Evolutionary conservation across 35 echinoderm and acorn worm genomes (phyloP).

Genomic region (Acanthaster planci): DNA sequence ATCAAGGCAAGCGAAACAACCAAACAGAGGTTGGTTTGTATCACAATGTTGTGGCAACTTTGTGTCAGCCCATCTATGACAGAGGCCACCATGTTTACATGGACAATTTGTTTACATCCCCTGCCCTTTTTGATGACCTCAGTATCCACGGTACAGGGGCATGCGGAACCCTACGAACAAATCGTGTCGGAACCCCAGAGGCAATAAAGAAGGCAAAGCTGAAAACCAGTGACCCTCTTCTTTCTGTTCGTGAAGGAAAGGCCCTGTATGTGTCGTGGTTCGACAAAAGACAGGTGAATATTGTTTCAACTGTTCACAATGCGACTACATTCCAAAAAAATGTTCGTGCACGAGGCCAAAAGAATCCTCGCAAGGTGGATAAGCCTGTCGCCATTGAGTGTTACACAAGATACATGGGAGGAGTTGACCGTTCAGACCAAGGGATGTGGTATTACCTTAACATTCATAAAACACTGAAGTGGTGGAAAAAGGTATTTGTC

Average conservation of each 20-base stretch:
- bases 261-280: constrained; percentile 31
- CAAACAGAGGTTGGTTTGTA: no score
- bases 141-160: constrained; percentile 28
- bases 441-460: constrained; percentile 51
- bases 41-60: neutral
- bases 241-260: constrained; percentile 16
- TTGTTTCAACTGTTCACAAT: constrained; percentile 18
- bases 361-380: neutral
- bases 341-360: constrained; percentile 31
- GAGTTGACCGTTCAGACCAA: constrained; percentile 65
- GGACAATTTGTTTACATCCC: constrained; percentile 67
- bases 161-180: constrained; percentile 42
- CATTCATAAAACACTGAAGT: constrained; percentile 51
- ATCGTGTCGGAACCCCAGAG: constrained; percentile 30
- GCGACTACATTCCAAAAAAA: constrained; percentile 11
- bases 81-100: constrained; percentile 65
- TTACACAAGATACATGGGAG: constrained; percentile 74
- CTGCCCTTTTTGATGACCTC: constrained; percentile 33
- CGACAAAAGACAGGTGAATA: constrained; percentile 33
- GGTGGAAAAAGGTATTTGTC: no score
- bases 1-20: no score
- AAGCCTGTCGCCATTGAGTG: no score
- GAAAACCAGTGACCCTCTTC: constrained; percentile 28
- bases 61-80: neutral
- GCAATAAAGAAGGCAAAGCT: constrained; percentile 39